A percentile compares a stretch with the other conserved stretches of the same genome.
Conservation (phyloP, 2,888 invertebrate species). For the Pristionchus maxplancki region DNA sequence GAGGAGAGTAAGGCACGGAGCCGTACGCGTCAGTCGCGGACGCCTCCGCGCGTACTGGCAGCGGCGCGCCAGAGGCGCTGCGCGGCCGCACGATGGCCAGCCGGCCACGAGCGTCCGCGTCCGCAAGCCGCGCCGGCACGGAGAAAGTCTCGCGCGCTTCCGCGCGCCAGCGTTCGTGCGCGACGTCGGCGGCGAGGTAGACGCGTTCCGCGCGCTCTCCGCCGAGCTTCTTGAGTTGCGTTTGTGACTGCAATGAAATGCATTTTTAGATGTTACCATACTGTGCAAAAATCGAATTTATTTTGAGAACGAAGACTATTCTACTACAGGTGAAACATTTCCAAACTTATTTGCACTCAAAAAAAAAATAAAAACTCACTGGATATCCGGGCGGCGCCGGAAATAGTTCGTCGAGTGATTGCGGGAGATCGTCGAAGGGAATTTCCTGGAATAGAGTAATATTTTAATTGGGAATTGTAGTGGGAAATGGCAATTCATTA, state of each 20-base stretch:
- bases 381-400: not conserved
- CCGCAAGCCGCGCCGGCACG: not conserved
- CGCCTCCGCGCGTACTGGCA: not conserved
- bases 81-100: not conserved
- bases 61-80: not conserved
- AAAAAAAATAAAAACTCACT: not conserved
- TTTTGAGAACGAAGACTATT: not conserved
- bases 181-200: not conserved
- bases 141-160: not conserved
- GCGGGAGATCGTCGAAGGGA: not conserved
- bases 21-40: not conserved
- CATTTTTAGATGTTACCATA: not conserved
- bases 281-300: not conserved
- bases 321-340: no score
- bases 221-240: not conserved
- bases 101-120: not conserved
- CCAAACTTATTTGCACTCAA: not conserved
- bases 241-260: not conserved
- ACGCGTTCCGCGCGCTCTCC: not conserved
- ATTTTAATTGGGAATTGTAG: not conserved
- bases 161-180: not conserved
- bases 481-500: no score
- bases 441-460: not conserved
- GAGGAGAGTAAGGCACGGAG: not conserved
- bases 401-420: constrained; percentile 15